Base-by-base conservation (phyloP, 2,113 vertebrate genomes). In the Equus quagga region DNA sequence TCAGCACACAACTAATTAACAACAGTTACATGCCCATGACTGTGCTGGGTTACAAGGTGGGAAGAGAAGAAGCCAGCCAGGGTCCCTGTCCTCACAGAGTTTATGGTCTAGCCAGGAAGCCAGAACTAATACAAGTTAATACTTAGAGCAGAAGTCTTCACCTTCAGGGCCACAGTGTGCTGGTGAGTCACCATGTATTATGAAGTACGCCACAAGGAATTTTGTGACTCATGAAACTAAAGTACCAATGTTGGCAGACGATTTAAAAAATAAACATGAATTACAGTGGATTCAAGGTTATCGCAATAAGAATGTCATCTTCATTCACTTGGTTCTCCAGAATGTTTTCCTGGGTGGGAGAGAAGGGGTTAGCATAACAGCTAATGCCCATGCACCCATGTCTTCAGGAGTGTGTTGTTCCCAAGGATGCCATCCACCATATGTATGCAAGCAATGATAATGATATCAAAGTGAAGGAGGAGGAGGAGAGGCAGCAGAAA, bases 211-310 rank as follows among this genome's bases (percentile, higher is more conserved):
- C 86, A 92, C 78, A 56, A 96, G 62, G 90, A 97, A 97, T 94
- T 94, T 60, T 84, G 51, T 95, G 97, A 98, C 64, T 98, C 96
- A 92, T 58, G 75, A 87, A 97, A 54, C 90, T 94, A 28, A 87
- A 92, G 87, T 73, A 88, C 51, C 83, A 90, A 36, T 92, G 65
- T 79, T 96, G 80, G 83, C 86, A 94, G 94, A 81, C 84, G 70
- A 93, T 76, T 96, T 93, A 78, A 96, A 96, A 96, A 96, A 93
- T 26, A 96, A 93, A 97, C 86, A 89, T 62, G 54, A 97, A 94
- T 95, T 96, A 95, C 31, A 97, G 96, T 96, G n/a, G 86, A 97
- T 96, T 92, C 92, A 96, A 96, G 92, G 86, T 97, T 96, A 96
- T 92, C 17, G 4, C 60, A 88, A 96, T 90, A 92, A 69, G 69